Evolutionary conservation across 2,888 invertebrate species (phyloP), one percentile per base, ranked within the genome.

Genomic region (Chloromyia formosa): DNA sequence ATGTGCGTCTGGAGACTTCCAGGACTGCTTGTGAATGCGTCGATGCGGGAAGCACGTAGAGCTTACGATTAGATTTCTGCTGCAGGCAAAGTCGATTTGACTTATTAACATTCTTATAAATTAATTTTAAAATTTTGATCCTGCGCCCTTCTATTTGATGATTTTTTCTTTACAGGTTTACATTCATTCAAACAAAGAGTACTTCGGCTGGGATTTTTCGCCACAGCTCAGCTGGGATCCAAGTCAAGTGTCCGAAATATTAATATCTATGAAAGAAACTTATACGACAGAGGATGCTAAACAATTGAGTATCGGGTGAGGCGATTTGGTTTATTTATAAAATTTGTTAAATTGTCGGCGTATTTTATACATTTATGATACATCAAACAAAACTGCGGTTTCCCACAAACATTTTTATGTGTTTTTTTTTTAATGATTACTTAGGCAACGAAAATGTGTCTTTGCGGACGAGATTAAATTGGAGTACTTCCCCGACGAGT

Each of bases 221-320:
- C 89, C 92, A 0, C 92, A 93, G 80, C 90, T 91, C 78, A 86
- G 89, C 1, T 93, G 93, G 93, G 89, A 90, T 60, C 88, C 81
- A 69, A 81, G 80, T 42, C 82, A 84, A 76, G 75, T 81, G 0
- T 82, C 82, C 1, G 85, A 84, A 75, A 81, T 85, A 14, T 80
- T 85, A 3, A 84, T 93, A 81, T 91, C 91, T 0, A 90, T 92
- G 23, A 92, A 92, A 80, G 90, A 92, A 81, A 93, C 93, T 0
- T 93, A 93, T 82, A 93, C 93, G 0, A 93, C 93, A 0, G 88
- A 89, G 75, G 92, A 93, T 80, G 92, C 93, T 0, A 86, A 89
- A 0, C 93, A 93, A 79, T 84, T 94, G 60, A 86, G 87, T 1
- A 87, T 89, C 61, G 82, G 82, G 81, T 82, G 78, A 74, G 71